These are phyloP conservation scores for Volucella inflata DNA, from an alignment of 2,888 invertebrate genomes.

Conservation along the genomic window DNA sequence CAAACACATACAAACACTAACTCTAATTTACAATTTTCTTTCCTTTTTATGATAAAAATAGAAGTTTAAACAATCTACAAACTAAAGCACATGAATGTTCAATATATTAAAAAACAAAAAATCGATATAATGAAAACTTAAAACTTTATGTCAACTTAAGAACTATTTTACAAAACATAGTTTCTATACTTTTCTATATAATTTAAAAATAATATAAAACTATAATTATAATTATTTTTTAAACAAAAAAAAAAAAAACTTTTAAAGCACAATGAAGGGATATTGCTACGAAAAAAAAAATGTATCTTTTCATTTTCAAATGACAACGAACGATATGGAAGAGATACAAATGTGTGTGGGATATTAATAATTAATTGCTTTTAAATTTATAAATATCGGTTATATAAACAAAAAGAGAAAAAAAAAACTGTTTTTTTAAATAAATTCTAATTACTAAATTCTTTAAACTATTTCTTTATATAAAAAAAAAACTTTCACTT, in stretches of 20 bases:
- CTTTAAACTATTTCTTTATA: constrained; percentile 47
- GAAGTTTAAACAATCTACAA: constrained; percentile 52
- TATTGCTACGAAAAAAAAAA: constrained; percentile 74
- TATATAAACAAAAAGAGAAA: constrained; percentile 66
- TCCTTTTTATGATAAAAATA: constrained; percentile 22
- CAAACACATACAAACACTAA: constrained; percentile 50
- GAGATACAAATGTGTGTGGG: constrained; percentile 40
- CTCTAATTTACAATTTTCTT: constrained; percentile 76
- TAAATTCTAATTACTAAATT: constrained; percentile 51
- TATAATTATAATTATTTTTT: constrained; percentile 41
- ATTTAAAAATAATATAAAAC: constrained; percentile 45
- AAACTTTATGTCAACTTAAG: constrained; percentile 55
- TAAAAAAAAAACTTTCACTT: constrained; percentile 51
- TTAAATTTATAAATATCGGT: constrained; percentile 61
- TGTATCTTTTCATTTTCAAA: constrained; percentile 69
- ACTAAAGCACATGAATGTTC: constrained; percentile 66
- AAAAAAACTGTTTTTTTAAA: constrained; percentile 34
- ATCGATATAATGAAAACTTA: constrained; percentile 22
- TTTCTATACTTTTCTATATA: constrained; percentile 43
- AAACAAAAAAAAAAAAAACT: constrained; percentile 67
- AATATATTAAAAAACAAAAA: constrained; percentile 49
- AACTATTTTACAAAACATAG: constrained; percentile 69
- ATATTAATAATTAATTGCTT: constrained; percentile 47
- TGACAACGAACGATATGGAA: constrained; percentile 59
- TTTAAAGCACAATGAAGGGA: constrained; percentile 76